Base-by-base conservation (phyloP, 1,140 invertebrate species). In the Drosophila tropicalis region DNA sequence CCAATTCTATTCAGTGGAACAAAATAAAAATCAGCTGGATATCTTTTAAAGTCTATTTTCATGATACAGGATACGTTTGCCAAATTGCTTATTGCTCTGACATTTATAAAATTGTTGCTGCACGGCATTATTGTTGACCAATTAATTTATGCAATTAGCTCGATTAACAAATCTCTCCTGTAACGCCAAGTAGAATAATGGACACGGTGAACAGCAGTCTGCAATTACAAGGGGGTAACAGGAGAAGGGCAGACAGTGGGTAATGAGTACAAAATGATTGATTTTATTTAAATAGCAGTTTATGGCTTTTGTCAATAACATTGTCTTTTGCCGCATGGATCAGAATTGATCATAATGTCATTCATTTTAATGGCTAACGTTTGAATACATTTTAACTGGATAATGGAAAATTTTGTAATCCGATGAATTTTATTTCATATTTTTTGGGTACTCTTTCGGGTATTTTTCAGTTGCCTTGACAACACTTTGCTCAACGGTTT, bases 111-210 rank as follows among this genome's bases (percentile, higher is more conserved):
- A 58, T 62, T 40, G 25, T 29, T 55, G 54, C 56, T 17, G 56
- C 25, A 47, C n/a, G n/a, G 29, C 55, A 32, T 34, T 63, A 76
- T 36, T 61, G 63, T 3, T 13, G 12, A 76, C 77, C 72, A 41
- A 75, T 84, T 84, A 89, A 89, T 89, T 81, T 84, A 84, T 84
- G 80, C 84, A 89, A 89, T 89, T 84, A 89, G 84, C 80, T 68
- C 80, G 84, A 89, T 87, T 87, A 87, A 87, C 84, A 72, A 73
- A 76, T 82, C 79, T 73, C 75, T 79, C 76, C 69, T 72, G 75
- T 79, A 79, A 69, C 72, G 17, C 65, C 79, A 79, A 73, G 65
- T 60, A 51, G 34, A 51, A 15, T 67, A 36, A 72, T 54, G 68
- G 39, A 2, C 55, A 64, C 29, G 58, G 29, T 9, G 36, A 58